Base-by-base conservation (phyloP, 2,113 vertebrate genomes). In the Phyllostomus hastatus region DNA sequence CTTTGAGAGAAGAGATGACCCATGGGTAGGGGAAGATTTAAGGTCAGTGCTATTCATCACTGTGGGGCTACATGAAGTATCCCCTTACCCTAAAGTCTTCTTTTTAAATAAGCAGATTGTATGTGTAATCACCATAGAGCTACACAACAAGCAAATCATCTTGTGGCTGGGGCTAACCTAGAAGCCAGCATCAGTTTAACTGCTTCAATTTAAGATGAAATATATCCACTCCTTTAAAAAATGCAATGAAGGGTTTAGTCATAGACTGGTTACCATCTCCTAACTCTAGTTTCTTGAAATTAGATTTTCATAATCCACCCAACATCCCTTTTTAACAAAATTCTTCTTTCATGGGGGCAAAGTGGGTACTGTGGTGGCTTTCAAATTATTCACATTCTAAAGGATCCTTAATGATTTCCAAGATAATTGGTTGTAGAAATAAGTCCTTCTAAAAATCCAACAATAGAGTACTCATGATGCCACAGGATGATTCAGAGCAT, bases 401-500 rank as follows among this genome's bases (percentile, higher is more conserved):
- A 97, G 86, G 95, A 96, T 48, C 48, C 48, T 82, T 97, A 97
- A 97, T 97, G 92, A 97, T 96, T 97, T 98, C 97, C 82, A 97
- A 97, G 96, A 97, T 97, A 97, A 97, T 96, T 97, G 92, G 96
- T 95, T 94, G 61, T 96, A 97, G 95, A 96, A 97, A 96, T 97
- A 96, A 95, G 85, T 97, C 96, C 96, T 97, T 97, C 97, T 98
- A 98, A 97, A 97, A 97, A 97, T 38, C 92, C 84, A 95, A 92
- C 96, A 94, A 94, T 98, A 96, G 96, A 97, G 95, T 95, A 67
- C 95, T 97, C 85, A 26, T 94, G 96, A 97, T 96, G 79, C 96
- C 94, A 96, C 95, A 85, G 92, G 94, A 98, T 98, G 97, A 98
- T 97, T 97, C 97, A 98, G 96, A 98, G 96, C 94, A 97, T 98